Conservation (phyloP, 2,888 invertebrate species). For the Ptilodon capucinus region DNA sequence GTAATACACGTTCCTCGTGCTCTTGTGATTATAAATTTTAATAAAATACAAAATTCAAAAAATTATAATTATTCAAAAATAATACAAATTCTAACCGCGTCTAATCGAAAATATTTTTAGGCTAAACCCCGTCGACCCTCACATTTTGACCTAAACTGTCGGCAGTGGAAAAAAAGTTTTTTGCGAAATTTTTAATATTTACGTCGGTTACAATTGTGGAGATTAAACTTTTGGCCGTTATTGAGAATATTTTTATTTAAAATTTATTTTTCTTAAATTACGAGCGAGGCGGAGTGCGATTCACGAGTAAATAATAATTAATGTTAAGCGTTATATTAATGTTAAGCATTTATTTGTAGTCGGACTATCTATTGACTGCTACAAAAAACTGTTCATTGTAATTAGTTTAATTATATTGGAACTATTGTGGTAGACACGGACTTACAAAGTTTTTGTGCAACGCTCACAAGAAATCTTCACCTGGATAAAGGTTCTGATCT, state of each 20-base stretch:
- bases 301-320: slow-evolving; percentile 47
- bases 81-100: slow-evolving; percentile 66
- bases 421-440: slow-evolving; percentile 51
- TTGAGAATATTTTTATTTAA: slow-evolving; percentile 74
- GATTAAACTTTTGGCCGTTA: slow-evolving; percentile 76
- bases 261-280: slow-evolving; percentile 66
- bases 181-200: slow-evolving; percentile 80
- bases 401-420: slow-evolving; percentile 46
- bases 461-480: slow-evolving; percentile 38
- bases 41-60: slow-evolving; percentile 62
- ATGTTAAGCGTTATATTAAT: slow-evolving; percentile 70
- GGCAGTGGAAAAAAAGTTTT: slow-evolving; percentile 70
- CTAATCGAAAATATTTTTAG: slow-evolving; percentile 78
- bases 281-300: slow-evolving; percentile 60
- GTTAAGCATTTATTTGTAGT: slow-evolving; percentile 52
- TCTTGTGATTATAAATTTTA: slow-evolving; percentile 81
- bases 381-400: slow-evolving; percentile 40
- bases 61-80: slow-evolving; percentile 40
- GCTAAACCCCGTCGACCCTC: slow-evolving; percentile 65
- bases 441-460: slow-evolving; percentile 53
- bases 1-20: slow-evolving; percentile 82
- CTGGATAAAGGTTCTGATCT: slow-evolving; percentile 63
- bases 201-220: slow-evolving; percentile 79
- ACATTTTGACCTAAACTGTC: slow-evolving; percentile 71
- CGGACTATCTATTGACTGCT: slow-evolving; percentile 53